phyloP scores from a whole-genome alignment of 35 echinoderm and acorn worm genomes.

The Heliocidaris tuberculata region DNA sequence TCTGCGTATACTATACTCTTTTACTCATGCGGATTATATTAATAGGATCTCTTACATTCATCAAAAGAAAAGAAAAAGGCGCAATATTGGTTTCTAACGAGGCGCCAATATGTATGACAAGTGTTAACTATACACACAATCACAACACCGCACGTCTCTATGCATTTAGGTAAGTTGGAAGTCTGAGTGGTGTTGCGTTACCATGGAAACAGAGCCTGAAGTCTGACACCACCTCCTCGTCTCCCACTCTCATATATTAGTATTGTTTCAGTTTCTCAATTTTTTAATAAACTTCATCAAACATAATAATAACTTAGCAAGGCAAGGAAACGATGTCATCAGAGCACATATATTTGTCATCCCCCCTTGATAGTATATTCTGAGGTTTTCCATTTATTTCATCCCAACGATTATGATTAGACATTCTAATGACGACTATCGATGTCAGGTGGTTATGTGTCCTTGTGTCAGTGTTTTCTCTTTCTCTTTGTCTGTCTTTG shows the following conservation, averaged over 20 bases:
- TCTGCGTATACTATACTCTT: background rate
- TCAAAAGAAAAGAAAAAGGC: background rate
- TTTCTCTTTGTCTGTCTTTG: no score
- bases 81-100: background rate
- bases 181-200: background rate
- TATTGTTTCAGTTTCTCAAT: background rate
- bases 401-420: no score
- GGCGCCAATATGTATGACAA: background rate
- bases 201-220: background rate
- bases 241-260: background rate
- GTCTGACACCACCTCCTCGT: background rate
- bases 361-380: no score
- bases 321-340: no score
- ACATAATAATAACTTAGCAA: no score
- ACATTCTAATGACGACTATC: no score
- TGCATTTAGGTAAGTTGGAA: background rate
- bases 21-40: background rate
- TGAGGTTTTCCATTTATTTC: background rate
- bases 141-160: background rate
- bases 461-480: no score
- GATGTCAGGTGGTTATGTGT: no score
- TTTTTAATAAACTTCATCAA: background rate
- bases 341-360: no score
- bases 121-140: background rate
- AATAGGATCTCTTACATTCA: background rate